Evolutionary conservation across 2,888 invertebrate species (phyloP).

Genomic region (Amiota mariae): DNA sequence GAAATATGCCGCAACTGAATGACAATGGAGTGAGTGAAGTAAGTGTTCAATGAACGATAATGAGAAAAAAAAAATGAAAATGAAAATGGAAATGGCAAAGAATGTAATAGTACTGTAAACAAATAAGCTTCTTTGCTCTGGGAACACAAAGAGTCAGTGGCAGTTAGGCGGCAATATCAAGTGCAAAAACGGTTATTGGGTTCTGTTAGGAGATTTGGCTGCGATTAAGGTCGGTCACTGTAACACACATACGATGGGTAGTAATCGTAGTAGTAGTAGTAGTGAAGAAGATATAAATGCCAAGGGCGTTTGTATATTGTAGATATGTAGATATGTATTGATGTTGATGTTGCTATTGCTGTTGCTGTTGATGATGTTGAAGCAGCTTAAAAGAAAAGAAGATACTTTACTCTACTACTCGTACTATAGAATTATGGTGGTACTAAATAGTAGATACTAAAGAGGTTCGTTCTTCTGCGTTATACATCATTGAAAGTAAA

Average conservation of each 20-base stretch:
- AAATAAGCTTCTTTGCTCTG: not conserved
- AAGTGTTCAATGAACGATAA: not conserved
- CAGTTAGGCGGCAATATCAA: conserved; percentile 16
- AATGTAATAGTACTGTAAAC: conserved; percentile 3
- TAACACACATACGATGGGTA: conserved; percentile 42
- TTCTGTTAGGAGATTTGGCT: not conserved
- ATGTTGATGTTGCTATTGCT: too few relatives aligned
- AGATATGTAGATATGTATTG: too few relatives aligned
- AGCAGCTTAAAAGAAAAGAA: too few relatives aligned
- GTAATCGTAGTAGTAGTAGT: too few relatives aligned
- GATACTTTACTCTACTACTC: too few relatives aligned
- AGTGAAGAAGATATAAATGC: conserved; percentile 47
- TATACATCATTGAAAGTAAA: too few relatives aligned
- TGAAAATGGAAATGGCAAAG: not conserved
- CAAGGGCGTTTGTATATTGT: conserved; percentile 52
- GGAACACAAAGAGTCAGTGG: not conserved
- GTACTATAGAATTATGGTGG: too few relatives aligned
- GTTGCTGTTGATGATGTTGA: too few relatives aligned
- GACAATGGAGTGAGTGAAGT: conserved; percentile 14
- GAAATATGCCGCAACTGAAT: not conserved
- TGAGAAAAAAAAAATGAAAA: too few relatives aligned
- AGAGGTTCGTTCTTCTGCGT: too few relatives aligned
- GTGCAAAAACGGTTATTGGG: conserved; percentile 1
- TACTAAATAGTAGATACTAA: too few relatives aligned
- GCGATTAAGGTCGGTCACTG: conserved; percentile 44